A percentile compares a stretch with the other conserved stretches of the same genome.
Evolutionary conservation across 1,140 invertebrate genomes (phyloP).

Genomic region (Brachionus sp.): DNA sequence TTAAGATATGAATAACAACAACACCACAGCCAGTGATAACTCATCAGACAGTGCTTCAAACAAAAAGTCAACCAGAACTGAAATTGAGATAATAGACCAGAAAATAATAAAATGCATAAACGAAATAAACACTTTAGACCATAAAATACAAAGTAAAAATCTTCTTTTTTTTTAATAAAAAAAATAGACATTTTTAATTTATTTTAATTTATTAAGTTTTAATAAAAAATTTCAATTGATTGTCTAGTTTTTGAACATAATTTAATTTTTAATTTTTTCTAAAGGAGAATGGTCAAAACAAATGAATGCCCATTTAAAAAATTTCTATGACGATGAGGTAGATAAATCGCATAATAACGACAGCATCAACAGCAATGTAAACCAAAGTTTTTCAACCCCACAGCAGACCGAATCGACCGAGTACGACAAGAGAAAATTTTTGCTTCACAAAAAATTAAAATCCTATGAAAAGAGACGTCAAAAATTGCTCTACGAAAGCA

Average conservation of each 20-base stretch:
- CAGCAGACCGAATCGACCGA: background rate
- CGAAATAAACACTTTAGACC: constrained; percentile 33
- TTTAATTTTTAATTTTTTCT: background rate
- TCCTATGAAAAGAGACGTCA: constrained; percentile 30
- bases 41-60: constrained; percentile 43
- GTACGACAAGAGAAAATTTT: background rate
- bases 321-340: background rate
- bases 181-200: background rate
- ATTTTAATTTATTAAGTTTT: background rate
- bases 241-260: background rate
- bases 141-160: constrained; percentile 25
- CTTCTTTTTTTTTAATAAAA: background rate
- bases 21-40: constrained; percentile 23
- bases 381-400: constrained; percentile 6
- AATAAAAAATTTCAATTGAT: background rate
- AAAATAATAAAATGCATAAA: constrained; percentile 44
- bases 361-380: background rate
- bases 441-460: constrained; percentile 11
- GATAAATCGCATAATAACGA: constrained; percentile 7
- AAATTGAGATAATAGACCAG: constrained; percentile 29
- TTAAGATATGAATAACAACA: constrained; percentile 23
- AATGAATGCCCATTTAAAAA: constrained; percentile 40
- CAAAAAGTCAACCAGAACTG: background rate
- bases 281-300: constrained; percentile 43
- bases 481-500: constrained; percentile 32